These are phyloP conservation scores for Autographa pulchrina DNA, from an alignment of 2,888 invertebrate genomes.

Conservation along the genomic window DNA sequence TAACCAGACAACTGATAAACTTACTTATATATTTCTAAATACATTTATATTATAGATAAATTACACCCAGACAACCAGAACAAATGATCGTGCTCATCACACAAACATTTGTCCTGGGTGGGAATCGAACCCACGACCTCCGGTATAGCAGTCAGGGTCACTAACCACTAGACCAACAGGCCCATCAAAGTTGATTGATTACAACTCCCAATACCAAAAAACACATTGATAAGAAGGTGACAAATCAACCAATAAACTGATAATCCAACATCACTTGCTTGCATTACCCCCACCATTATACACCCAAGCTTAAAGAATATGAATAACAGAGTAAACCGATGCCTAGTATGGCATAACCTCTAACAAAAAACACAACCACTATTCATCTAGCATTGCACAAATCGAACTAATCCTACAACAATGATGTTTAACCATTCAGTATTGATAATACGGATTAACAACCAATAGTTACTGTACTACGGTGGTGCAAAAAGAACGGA, in stretches of 20 bases:
- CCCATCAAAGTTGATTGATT: too few relatives aligned
- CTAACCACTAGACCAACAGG: too few relatives aligned
- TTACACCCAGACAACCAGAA: too few relatives aligned
- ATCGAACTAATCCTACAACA: conserved; percentile 44
- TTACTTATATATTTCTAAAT: too few relatives aligned
- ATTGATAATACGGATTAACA: conserved; percentile 48
- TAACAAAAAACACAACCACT: conserved; percentile 35
- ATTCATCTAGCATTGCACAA: conserved; percentile 45
- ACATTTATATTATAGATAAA: too few relatives aligned
- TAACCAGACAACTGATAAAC: too few relatives aligned
- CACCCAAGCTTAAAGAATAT: neutral
- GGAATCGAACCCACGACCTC: too few relatives aligned
- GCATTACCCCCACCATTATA: neutral
- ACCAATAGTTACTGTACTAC: conserved; percentile 36
- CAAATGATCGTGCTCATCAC: too few relatives aligned
- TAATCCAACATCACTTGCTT: neutral
- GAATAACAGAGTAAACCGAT: neutral
- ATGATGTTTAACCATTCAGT: conserved; percentile 34
- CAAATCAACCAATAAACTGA: neutral
- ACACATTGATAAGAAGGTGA: too few relatives aligned
- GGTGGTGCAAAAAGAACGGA: neutral
- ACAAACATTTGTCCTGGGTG: too few relatives aligned
- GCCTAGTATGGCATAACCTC: neutral
- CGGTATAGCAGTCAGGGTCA: too few relatives aligned
- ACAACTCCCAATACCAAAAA: too few relatives aligned